Base-by-base conservation (phyloP, 2,888 invertebrate genomes). In the Crepidodera aurea region DNA sequence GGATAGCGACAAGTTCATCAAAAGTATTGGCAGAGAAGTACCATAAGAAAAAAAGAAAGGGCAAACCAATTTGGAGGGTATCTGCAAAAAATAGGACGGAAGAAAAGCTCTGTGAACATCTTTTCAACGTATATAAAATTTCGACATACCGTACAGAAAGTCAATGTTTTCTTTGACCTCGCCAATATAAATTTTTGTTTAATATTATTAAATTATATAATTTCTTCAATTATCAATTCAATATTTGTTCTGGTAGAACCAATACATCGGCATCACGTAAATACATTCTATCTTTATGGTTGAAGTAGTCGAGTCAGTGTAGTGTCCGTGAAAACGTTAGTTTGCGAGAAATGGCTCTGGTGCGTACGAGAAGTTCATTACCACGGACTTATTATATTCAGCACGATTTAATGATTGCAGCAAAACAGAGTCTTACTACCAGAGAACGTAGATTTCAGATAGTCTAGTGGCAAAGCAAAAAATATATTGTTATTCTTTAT, bases 351-450 rank as follows among this genome's bases (percentile, higher is more conserved):
- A 46, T 25, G 13, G 27, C 27, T 46, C 46, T 46, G 22, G 50
- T 50, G 50, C 50, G 34, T 51, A 51, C 13, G 34, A 18, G 34
- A 73, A 70, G 73, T 73, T 72, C 73, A 72, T 72, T 73, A 73
- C 70, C 71, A 70, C 67, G 66, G 63, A 62, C 67, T 67, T 71
- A 69, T 72, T 72, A 71, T 68, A 66, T 67, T 65, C 62, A 60
- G 57, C 60, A 53, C 60, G 57, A 62, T 54, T 60, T 65, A 65
- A 65, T 65, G 62, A 62, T 62, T 62, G 62, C 48, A 48, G 27
- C 48, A 50, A 50, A 62, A 58, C 51, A 19, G 19, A 51, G 13
- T 29, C 25, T 27, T 16, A 53, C 60, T 60, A 56, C 44, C 51
- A 55, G 51, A 46, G 51, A 59, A 51, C 25, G 29, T 13, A 16